Base-by-base conservation (phyloP, 2,888 invertebrate species). In the Himalopsyche japonica region DNA sequence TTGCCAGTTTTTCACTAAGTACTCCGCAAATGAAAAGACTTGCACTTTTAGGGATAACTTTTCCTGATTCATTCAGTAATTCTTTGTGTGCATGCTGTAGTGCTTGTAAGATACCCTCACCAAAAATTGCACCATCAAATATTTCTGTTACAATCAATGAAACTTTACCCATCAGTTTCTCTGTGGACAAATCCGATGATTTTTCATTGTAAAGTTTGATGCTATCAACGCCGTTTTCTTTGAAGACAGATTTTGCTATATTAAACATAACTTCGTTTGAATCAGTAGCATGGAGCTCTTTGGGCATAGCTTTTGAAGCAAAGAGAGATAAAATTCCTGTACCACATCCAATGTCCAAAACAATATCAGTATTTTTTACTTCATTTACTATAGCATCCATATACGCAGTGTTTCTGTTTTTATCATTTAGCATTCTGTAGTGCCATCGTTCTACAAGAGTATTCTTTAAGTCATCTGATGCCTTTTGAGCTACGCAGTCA, bases 401-500 rank as follows among this genome's bases (percentile, higher is more conserved):
- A 89, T 94, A 97, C 0, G 94, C 93, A 83, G 91, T 89, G 90
- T 97, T 97, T 76, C 97, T 91, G 24, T 90, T 89, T 84, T 90
- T 91, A 89, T 97, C 97, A 90, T 97, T 97, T 34, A 97, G 90
- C 97, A 97, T 97, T 84, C 95, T 91, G 89, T 95, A 97, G 89
- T 97, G 97, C 97, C 97, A 97, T 80, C 96, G 91, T 86, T 95
- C 95, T 76, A 97, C 93, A 84, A 95, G 90, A 86, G 94, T 90
- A 89, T 95, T 95, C 88, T 94, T 94, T 0, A 95, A 91, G 86
- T 95, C 94, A 88, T 95, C 94, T 24, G 95, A 90, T 89, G 95
- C 95, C 88, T 94, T 94, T 88, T 94, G 94, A 18, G 94, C 94
- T 87, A 92, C 91, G 0, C 94, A 91, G 89, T 91, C 94, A 48